phyloP scores from a whole-genome alignment of 2,888 invertebrate species.

The Zaprionus obscuricornis region DNA sequence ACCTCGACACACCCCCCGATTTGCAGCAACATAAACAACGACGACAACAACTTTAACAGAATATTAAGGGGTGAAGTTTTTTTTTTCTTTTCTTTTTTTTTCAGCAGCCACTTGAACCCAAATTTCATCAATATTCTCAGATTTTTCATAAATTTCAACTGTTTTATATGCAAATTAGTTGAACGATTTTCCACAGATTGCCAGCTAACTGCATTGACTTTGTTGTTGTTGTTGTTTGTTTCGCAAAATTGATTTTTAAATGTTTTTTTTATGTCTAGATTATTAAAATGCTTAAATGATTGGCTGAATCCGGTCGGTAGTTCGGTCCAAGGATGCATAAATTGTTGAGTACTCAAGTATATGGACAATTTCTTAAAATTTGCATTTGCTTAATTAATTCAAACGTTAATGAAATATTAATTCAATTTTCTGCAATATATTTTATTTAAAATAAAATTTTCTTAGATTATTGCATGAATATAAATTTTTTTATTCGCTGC shows the following conservation, averaged over 20 bases:
- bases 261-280: constrained; percentile 62
- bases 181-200: constrained; percentile 66
- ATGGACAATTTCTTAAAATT: constrained; percentile 53
- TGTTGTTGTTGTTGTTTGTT: constrained; percentile 26
- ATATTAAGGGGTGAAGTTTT: constrained; percentile 49
- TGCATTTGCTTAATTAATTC: constrained; percentile 59
- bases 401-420: constrained; percentile 28
- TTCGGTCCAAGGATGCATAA: background rate
- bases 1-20: too few species aligned
- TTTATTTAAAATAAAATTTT: too few species aligned
- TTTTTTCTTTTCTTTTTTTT: constrained; percentile 1
- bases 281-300: constrained; percentile 79
- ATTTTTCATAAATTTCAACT: constrained; percentile 75
- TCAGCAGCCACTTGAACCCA: constrained; percentile 47
- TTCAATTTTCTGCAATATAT: too few species aligned
- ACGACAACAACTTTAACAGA: constrained; percentile 14
- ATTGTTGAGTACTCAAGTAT: constrained; percentile 47
- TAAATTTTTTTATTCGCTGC: too few species aligned
- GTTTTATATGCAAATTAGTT: constrained; percentile 83
- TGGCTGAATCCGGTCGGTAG: constrained; percentile 2
- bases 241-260: constrained; percentile 73
- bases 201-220: constrained; percentile 51
- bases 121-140: constrained; percentile 78
- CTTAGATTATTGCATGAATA: too few species aligned
- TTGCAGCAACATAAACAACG: constrained; percentile 32